A percentile compares a stretch with the other conserved stretches of the same genome.
Conservation (phyloP, 35 echinoderm and acorn worm species). For the Eucidaris tribuloides region DNA sequence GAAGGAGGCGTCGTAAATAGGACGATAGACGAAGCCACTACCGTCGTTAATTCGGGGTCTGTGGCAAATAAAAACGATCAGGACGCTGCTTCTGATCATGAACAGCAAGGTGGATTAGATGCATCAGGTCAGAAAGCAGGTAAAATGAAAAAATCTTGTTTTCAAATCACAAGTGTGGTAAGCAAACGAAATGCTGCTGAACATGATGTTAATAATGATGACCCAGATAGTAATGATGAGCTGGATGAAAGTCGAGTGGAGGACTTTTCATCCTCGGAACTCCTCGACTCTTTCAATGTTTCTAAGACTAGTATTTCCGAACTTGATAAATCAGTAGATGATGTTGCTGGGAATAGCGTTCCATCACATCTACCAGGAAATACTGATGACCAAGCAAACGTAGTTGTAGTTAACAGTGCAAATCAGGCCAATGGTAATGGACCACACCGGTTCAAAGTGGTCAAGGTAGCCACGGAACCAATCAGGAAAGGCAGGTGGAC, state of each 20-base stretch:
- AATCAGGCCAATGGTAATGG: conserved; percentile 86
- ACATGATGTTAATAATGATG: conserved; percentile 57
- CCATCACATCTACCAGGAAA: neutral
- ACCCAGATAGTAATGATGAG: conserved; percentile 93
- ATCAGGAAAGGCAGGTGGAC: conserved; percentile 93
- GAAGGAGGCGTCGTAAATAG: conserved; percentile 30
- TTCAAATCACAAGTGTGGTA: conserved; percentile 96
- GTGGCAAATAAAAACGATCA: conserved; percentile 31
- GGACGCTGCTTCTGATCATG: conserved; percentile 16
- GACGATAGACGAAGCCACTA: conserved; percentile 36
- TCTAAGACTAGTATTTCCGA: conserved; percentile 77
- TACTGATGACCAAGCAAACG: conserved; percentile 46
- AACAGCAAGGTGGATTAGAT: conserved; percentile 9
- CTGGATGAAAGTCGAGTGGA: conserved; percentile 94
- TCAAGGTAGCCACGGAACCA: conserved; percentile 93
- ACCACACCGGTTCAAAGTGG: conserved; percentile 90
- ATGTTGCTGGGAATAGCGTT: conserved; percentile 20
- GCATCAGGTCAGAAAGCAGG: neutral
- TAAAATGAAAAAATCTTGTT: conserved; percentile 73
- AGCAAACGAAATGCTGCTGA: conserved; percentile 49
- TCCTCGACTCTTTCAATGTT: conserved; percentile 61
- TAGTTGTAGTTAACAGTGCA: conserved; percentile 30
- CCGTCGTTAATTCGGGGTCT: conserved; percentile 11
- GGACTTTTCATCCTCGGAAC: conserved; percentile 80
- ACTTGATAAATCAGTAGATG: conserved; percentile 43